Evolutionary conservation across 2,888 invertebrate species (phyloP), one percentile per base, ranked within the genome.

Genomic region (Drosophila ustulata): DNA sequence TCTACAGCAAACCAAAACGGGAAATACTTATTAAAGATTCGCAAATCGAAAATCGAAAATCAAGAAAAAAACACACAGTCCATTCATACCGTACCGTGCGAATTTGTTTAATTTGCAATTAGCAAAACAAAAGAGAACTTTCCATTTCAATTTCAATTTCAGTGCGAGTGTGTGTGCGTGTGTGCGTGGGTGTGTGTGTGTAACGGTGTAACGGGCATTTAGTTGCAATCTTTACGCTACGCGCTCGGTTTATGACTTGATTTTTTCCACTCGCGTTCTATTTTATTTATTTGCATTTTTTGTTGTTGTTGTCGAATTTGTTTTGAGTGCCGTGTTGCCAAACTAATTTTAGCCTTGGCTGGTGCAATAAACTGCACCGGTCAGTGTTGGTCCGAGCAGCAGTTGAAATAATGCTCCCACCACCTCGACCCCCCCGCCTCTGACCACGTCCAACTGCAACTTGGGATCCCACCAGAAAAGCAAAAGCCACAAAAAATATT

Each of bases 291-390:
- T 41, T 51, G 25, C 52, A 28, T 63, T 69, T 37, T 55, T 61
- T 34, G 25, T 37, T 30, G 30, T 30, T 25, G 23, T 18, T 25
- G 39, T 11, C 26, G n/a, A 37, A 37, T 41, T 41, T 41, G 39
- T 41, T 13, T 61, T 45, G 32, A 45, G 53, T 53, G 45, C 37
- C 47, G 70, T 37, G 56, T 52, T 55, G 49, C 32, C 18, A 56
- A 72, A 77, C 73, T 78, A 77, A 75, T 73, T 78, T 65, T 73
- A 73, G 74, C 61, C 55, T 41, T 55, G 41, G 51, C 58, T 56
- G 18, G 50, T 64, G 63, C 64, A 68, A 64, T 58, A 67, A 72
- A 57, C 63, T 67, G 67, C 73, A 72, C 4, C 53, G 57, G 25
- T 58, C 32, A 41, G 53, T 62, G 66, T 13, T 43, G 26, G 39